Conservation (phyloP, 2,888 invertebrate genomes). For the Pantelozetes paolii region DNA sequence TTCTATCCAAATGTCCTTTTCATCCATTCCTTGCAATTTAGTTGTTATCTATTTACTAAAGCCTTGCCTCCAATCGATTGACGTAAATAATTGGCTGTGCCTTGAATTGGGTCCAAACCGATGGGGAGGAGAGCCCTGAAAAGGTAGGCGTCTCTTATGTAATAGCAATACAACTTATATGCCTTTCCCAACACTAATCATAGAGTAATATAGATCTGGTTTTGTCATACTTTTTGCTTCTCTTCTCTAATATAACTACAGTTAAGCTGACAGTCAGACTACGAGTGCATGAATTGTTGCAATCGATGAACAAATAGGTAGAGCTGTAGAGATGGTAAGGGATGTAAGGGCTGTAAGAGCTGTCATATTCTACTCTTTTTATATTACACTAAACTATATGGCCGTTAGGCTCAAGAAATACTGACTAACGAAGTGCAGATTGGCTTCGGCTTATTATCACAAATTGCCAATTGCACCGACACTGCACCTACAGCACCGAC, state of each 20-base stretch:
- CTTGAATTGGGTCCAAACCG: conserved; percentile 9
- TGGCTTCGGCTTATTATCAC: conserved; percentile 28
- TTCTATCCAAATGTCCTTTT: conserved; percentile 12
- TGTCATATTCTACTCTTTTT: conserved; percentile 32
- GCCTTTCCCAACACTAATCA: not conserved
- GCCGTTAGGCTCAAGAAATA: conserved; percentile 32
- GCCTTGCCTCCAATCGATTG: conserved; percentile 34
- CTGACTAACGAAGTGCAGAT: conserved; percentile 30
- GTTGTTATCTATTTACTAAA: conserved; percentile 28
- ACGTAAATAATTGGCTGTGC: conserved; percentile 31
- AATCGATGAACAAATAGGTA: conserved; percentile 12
- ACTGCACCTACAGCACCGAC: not conserved
- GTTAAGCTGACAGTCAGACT: conserved; percentile 19
- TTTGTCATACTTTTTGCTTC: conserved; percentile 13
- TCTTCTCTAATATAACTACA: not conserved
- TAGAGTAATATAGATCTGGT: conserved; percentile 35
- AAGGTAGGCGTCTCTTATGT: conserved; percentile 35
- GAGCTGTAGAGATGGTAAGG: not conserved
- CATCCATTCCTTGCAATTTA: conserved; percentile 21
- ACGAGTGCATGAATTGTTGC: not conserved
- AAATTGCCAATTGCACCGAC: conserved; percentile 34
- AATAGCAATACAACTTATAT: conserved; percentile 34
- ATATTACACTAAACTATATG: not conserved
- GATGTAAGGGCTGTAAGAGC: not conserved
- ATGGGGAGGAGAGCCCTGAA: conserved; percentile 24